Base-by-base conservation (phyloP, 2,888 invertebrate genomes). In the Drosophila buzzatii region DNA sequence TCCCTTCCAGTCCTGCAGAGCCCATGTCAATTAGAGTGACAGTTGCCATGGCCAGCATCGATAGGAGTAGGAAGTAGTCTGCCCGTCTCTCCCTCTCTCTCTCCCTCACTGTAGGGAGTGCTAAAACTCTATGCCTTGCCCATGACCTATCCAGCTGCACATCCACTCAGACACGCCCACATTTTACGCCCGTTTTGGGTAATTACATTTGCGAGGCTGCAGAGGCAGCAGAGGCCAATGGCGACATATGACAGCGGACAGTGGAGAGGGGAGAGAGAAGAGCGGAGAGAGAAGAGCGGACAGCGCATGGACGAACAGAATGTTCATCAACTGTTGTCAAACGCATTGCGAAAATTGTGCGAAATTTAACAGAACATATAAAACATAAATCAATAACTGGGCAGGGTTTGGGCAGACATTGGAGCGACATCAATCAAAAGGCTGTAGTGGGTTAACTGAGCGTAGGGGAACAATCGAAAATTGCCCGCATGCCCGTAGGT, bases 241-340 rank as follows among this genome's bases (percentile, higher is more conserved):
- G 18, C 51, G 20, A 64, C 66, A 66, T 52, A 44, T 37, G 42
- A 65, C 27, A 51, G 45, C 42, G 41, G 65, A 70, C 18, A 20
- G 57, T 0, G 35, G 23, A 47, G 23, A 18, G 35, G 1, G 16
- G 35, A 41, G 33, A 16, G 31, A 3, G 37, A 60, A 70, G 20
- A 20, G 52, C 0, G 35, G 23, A 47, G 33, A 18, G 35, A 1
- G 37, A 16, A 49, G 33, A 16, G 31, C 2, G 45, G 47, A 45
- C 47, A 39, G n/a, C 51, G 57, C 16, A 20, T 9, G 42, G 39
- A 55, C 55, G 14, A 37, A 45, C 63, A 31, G 62, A 49, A 39
- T 61, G 74, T 88, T 51, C 72, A 72, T 75, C 86, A 84, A 80
- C 78, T 84, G 83, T 89, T 89, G 83, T 84, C 89, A 84, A 89